A percentile compares a stretch with the other conserved stretches of the same genome.
phyloP scores from a whole-genome alignment of 2,888 invertebrate species.

The Eupithecia insigniata region DNA sequence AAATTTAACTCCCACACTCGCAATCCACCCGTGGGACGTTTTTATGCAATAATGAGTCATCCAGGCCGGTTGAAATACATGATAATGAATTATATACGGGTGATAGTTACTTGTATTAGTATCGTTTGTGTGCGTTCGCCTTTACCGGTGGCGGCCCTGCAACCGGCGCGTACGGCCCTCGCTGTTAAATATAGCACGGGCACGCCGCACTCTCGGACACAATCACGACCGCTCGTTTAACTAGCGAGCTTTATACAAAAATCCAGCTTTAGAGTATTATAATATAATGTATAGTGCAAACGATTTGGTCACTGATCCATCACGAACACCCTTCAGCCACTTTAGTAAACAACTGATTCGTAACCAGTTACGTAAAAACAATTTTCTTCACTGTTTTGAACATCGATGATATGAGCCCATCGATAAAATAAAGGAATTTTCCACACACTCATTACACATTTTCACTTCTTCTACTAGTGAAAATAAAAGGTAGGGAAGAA shows the following conservation, averaged over 20 bases:
- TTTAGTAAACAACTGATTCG: too few relatives aligned
- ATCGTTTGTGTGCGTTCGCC: conserved; percentile 8
- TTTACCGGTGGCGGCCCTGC: conserved; percentile 56
- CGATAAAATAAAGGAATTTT: neutral
- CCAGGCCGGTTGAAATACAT: neutral
- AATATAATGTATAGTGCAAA: conserved; percentile 23
- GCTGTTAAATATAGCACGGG: conserved; percentile 79
- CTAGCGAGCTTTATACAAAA: conserved; percentile 50
- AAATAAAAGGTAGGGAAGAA: neutral
- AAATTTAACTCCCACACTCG: too few relatives aligned
- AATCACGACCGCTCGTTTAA: conserved; percentile 72
- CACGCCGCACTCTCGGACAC: conserved; percentile 72
- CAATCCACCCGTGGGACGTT: neutral
- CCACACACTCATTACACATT: neutral
- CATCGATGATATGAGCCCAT: neutral
- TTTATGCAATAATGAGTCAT: neutral
- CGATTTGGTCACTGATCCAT: neutral
- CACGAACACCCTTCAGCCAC: too few relatives aligned
- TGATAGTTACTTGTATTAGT: neutral
- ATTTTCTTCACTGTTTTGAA: too few relatives aligned
- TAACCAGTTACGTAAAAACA: too few relatives aligned
- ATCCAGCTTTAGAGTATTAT: too few relatives aligned
- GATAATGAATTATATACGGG: neutral
- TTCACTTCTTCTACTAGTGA: neutral
- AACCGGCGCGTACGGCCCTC: conserved; percentile 70